Base-by-base conservation (phyloP, 2,797 vertebrate species). In the Poecilia wingei region DNA sequence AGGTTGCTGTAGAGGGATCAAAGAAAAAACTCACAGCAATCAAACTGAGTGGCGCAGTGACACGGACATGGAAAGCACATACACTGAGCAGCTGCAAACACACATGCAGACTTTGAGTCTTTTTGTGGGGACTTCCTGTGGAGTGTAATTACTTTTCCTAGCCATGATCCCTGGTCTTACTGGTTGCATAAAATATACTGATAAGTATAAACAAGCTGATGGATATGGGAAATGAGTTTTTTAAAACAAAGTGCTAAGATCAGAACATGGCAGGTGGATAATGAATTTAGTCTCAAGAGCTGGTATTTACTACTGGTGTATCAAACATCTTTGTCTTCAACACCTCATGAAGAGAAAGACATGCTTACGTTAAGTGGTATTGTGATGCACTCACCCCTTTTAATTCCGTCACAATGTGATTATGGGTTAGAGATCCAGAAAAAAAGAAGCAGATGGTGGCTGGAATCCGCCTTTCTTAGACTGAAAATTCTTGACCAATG, bases 81-180 rank as follows among this genome's bases (percentile, higher is more conserved):
- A 82, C 81, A 81, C 70, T 4, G 74, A 91, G 80, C 89, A 94
- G 90, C 91, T 90, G 91, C 90, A 91, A 69, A 91, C 36, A 41
- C 25, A n/a, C 33, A 28, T 25, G 20, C 18, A 59, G 36, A 51
- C 22, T 25, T 55, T 36, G 33, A 45, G 76, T 43, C 28, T 78
- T 82, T 92, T 89, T 92, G 89, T 82, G 76, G 84, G 83, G 87
- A 90, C 91, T 94, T 94, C 88, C 92, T 85, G 79, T 89, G n/a
- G 74, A 78, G 86, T 75, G 80, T 83, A 91, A 91, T 92, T 91
- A 85, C 84, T 51, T 55, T 82, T 91, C 81, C 84, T 87, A 90
- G 88, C 87, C 81, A 84, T 86, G 88, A 90, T 80, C 87, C 75
- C 69, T 4, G 22, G 86, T 70, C 86, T 91, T 87, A 84, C 78